These are phyloP conservation scores for Scomber japonicus DNA, from an alignment of 2,113 vertebrate genomes.

Conservation along the genomic window DNA sequence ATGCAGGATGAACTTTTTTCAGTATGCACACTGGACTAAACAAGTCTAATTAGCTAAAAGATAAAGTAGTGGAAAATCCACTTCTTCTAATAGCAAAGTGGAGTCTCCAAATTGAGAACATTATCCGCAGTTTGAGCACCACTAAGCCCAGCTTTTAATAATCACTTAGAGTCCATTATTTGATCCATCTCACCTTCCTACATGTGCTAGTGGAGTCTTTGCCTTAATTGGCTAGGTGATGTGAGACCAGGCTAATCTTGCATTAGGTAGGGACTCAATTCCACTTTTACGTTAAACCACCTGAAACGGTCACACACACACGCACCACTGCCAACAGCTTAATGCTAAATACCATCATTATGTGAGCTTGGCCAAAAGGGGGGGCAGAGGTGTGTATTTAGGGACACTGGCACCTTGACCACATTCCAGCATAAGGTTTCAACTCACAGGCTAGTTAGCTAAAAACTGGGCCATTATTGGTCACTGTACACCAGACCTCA, in stretches of 20 bases:
- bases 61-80: neutral
- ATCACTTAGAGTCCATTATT: conserved; percentile 52
- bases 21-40: neutral
- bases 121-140: conserved; percentile 32
- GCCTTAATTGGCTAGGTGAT: conserved; percentile 56
- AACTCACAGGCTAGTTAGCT: conserved; percentile 43
- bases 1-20: neutral
- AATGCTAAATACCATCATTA: conserved; percentile 67
- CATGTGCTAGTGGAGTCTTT: conserved; percentile 25
- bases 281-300: conserved; percentile 58
- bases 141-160: conserved; percentile 28
- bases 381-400: conserved; percentile 18
- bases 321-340: conserved; percentile 63
- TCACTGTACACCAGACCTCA: conserved; percentile 75
- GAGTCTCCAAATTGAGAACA: conserved; percentile 13
- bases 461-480: conserved; percentile 66
- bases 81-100: neutral
- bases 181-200: conserved; percentile 49
- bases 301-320: conserved; percentile 40
- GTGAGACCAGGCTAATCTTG: conserved; percentile 44
- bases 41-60: conserved; percentile 2
- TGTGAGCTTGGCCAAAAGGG: conserved; percentile 24
- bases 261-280: conserved; percentile 49
- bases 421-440: conserved; percentile 73
- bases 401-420: conserved; percentile 44